Conservation (phyloP, 2,113 vertebrate genomes). For the Gymnobelideus leadbeateri region DNA sequence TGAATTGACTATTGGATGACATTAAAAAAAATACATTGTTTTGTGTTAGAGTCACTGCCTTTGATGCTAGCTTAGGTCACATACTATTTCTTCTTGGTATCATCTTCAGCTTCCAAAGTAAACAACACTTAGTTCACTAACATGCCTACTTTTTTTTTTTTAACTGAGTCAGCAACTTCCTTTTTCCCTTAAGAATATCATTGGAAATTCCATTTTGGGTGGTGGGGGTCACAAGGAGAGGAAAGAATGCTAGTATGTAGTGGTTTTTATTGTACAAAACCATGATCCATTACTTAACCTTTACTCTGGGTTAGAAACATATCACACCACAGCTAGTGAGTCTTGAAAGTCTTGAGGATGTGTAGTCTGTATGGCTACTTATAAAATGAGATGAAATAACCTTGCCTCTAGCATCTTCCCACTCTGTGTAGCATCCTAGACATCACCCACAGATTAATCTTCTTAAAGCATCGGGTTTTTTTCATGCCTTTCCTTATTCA, state of each 20-base stretch:
- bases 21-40: background rate
- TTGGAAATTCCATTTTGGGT: background rate
- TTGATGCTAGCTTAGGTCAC: background rate
- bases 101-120: background rate
- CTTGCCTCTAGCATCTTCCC: background rate
- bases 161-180: background rate
- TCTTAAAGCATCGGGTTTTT: background rate
- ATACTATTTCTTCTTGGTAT: background rate
- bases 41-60: background rate
- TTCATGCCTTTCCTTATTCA: background rate
- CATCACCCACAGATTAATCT: background rate
- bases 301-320: slow-evolving; percentile 5
- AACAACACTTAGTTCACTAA: background rate
- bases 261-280: background rate
- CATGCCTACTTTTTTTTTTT: background rate
- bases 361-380: background rate
- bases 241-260: background rate
- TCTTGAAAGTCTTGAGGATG: background rate
- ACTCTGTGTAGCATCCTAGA: background rate
- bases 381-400: background rate
- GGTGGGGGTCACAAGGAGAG: background rate
- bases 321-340: background rate
- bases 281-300: background rate
- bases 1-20: background rate
- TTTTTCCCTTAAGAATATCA: background rate